Base-by-base conservation (phyloP, 2,888 invertebrate species). In the Scrobipalpa atriplicella region DNA sequence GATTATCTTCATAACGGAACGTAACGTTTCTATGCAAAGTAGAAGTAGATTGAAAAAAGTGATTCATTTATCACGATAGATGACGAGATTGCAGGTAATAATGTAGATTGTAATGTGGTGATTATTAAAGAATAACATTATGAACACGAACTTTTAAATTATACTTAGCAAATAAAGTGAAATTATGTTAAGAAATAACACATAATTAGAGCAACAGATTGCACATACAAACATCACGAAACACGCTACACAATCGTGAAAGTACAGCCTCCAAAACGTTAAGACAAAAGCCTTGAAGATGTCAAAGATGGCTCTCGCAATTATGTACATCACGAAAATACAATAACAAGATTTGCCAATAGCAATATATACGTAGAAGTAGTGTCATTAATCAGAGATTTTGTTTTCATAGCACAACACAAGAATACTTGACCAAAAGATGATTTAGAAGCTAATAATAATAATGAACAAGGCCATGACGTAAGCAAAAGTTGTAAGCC, bases 241-340 rank as follows among this genome's bases (percentile, higher is more conserved):
- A 66, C 68, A 70, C 63, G 70, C 69, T 69, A 70, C 72, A 75
- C 68, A 76, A 74, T 74, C 80, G 81, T 81, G 82, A 82, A 86
- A 84, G 83, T 79, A 76, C 74, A 81, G 73, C 66, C 67, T 66
- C 65, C 73, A 77, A 80, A 69, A 72, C 69, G 52, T 66, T 52
- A 47, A 56, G 51, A 66, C 56, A 54, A 67, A 65, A 43, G 65
- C 51, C 62, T 60, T 62, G 60, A 68, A 64, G 63, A 54, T 63
- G 36, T 61, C 47, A 58, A 58, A 58, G 61, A 61, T 39, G 61
- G 18, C 18, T 41, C 41, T 56, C 3, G 61, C 61, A 41, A 41
- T 41, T n/a, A 8, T 5, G 41, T 11, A 16, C 9, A 47, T 41
- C 47, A 62, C 62, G 62, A 62, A 62, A 13, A 16, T 47, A 47